phyloP scores from a whole-genome alignment of 2,113 vertebrate genomes.

The Tapirus terrestris region DNA sequence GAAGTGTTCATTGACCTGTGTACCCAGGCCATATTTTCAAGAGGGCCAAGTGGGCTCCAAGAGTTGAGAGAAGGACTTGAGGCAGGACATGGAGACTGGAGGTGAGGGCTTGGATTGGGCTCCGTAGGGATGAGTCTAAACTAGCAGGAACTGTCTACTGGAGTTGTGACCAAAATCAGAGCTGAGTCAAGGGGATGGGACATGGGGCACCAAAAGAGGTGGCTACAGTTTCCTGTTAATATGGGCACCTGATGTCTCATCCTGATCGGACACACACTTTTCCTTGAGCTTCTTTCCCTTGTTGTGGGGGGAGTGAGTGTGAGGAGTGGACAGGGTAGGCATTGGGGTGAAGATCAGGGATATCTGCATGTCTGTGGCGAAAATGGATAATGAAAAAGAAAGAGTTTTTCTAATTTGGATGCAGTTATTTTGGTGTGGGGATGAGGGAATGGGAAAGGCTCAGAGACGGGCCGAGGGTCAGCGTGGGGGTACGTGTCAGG shows the following conservation, averaged over 20 bases:
- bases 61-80: not conserved
- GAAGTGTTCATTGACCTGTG: not conserved
- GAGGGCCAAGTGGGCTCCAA: not conserved
- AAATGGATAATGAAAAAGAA: not conserved
- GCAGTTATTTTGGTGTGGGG: not conserved
- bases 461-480: not conserved
- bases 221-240: not conserved
- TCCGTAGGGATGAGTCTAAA: not conserved
- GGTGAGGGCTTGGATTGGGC: not conserved
- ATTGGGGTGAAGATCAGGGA: not conserved
- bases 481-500: not conserved
- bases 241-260: not conserved
- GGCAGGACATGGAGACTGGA: not conserved
- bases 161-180: not conserved
- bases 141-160: not conserved
- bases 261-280: not conserved
- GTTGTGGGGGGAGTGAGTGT: not conserved
- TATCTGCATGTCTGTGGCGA: not conserved
- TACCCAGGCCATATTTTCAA: not conserved
- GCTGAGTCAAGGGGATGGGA: not conserved
- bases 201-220: not conserved
- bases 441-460: not conserved
- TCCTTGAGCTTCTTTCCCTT: not conserved
- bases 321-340: not conserved
- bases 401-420: not conserved